Conservation (phyloP, 1,140 invertebrate genomes). For the Gonioctena quinquepunctata region DNA sequence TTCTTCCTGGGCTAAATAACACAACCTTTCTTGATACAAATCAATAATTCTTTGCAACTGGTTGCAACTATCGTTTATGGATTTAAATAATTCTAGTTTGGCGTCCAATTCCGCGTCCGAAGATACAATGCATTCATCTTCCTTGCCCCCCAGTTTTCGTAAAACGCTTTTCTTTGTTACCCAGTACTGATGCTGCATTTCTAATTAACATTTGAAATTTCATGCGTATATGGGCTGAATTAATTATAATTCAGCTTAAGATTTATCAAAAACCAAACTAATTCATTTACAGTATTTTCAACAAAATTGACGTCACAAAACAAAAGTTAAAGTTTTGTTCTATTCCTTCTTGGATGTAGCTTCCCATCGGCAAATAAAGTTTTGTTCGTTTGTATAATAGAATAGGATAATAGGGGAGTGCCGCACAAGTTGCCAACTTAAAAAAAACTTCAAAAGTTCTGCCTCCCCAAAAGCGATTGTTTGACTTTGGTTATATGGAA, state of each 20-base stretch:
- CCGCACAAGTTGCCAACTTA: no score
- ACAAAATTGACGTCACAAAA: no score
- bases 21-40: constrained; percentile 91
- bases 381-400: no score
- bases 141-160: constrained; percentile 93
- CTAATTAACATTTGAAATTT: neutral
- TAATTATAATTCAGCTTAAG: neutral
- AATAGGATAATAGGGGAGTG: no score
- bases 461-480: no score
- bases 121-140: constrained; percentile 95
- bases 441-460: no score
- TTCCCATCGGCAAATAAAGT: no score
- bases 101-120: constrained; percentile 97
- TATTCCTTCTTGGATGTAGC: no score
- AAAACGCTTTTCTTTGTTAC: constrained; percentile 95
- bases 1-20: constrained; percentile 94
- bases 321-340: no score
- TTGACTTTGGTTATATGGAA: no score
- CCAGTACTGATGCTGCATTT: constrained; percentile 96
- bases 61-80: constrained; percentile 89
- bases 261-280: neutral
- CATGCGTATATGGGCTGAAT: neutral
- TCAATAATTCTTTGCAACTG: constrained; percentile 90
- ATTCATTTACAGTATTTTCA: no score
- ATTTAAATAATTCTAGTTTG: constrained; percentile 95